These are phyloP conservation scores for Colletes gigas DNA, from an alignment of 1,140 invertebrate species.

Conservation along the genomic window DNA sequence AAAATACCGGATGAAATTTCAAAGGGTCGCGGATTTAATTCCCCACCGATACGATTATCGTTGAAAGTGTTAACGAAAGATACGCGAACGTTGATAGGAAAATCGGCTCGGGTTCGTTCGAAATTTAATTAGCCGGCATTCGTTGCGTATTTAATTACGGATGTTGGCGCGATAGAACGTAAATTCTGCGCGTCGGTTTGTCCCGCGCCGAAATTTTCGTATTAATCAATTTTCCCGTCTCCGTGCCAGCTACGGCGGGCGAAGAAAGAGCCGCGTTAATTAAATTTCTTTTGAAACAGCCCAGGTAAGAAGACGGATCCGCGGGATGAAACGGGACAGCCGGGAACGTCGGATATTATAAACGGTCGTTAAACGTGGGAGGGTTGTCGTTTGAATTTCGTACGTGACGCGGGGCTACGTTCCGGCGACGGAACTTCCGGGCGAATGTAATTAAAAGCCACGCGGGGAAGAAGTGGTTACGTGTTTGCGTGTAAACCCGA, in stretches of 20 bases:
- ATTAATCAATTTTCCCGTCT: background rate
- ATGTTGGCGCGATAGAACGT: background rate
- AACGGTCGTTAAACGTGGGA: constrained; percentile 39
- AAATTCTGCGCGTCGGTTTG: background rate
- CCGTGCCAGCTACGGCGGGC: no score
- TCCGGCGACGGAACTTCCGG: background rate
- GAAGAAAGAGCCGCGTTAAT: constrained; percentile 9
- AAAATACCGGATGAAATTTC: no score
- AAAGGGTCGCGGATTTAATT: no score
- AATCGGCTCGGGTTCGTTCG: background rate
- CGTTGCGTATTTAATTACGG: background rate
- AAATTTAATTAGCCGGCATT: background rate
- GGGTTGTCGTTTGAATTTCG: constrained; percentile 36
- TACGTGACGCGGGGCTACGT: constrained; percentile 25
- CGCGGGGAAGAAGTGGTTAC: background rate
- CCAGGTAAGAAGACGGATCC: constrained; percentile 1
- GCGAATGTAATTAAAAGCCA: constrained; percentile 29
- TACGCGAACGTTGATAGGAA: background rate
- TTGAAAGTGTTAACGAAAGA: no score
- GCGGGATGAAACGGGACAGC: background rate
- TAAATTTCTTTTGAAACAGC: constrained; percentile 34
- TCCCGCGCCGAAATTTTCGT: background rate
- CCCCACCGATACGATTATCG: no score
- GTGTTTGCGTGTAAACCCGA: background rate
- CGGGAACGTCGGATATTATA: constrained; percentile 32